These are phyloP conservation scores for Yasuhikotakia modesta DNA, from an alignment of 2,797 vertebrate species.

Conservation along the genomic window DNA sequence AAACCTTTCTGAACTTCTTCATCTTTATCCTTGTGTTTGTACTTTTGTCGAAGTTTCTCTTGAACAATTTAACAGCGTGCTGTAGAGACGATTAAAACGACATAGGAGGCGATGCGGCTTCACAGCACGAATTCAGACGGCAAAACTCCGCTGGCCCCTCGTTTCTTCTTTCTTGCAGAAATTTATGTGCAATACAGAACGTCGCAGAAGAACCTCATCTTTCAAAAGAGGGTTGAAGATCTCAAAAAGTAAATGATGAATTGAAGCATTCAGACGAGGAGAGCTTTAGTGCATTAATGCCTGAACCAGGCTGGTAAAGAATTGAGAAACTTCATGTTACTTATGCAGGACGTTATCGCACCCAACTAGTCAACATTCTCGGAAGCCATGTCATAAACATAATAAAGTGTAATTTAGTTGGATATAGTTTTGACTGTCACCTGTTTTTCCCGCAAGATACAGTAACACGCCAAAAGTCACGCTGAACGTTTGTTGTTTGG, in stretches of 20 bases:
- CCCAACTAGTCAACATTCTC: conserved; percentile 51
- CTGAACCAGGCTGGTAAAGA: conserved; percentile 48
- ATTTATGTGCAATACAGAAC: conserved; percentile 74
- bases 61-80: conserved; percentile 47
- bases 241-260: conserved; percentile 35
- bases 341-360: conserved; percentile 57
- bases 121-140: conserved; percentile 49
- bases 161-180: conserved; percentile 16
- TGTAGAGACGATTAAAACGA: conserved; percentile 48
- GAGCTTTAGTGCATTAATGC: conserved; percentile 61
- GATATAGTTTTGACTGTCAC: not conserved
- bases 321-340: conserved; percentile 73
- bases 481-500: conserved; percentile 52
- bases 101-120: conserved; percentile 46
- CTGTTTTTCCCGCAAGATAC: not conserved
- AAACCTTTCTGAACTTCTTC: conserved; percentile 99
- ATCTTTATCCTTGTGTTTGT: conserved; percentile 60
- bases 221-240: conserved; percentile 51
- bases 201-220: conserved; percentile 71
- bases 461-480: conserved; percentile 22
- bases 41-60: conserved; percentile 17
- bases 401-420: conserved; percentile 17
- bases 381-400: conserved; percentile 28
- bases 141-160: conserved; percentile 21
- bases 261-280: conserved; percentile 29